Evolutionary conservation across 2,797 vertebrate genomes (phyloP).

Genomic region (Eulemur mongoz): DNA sequence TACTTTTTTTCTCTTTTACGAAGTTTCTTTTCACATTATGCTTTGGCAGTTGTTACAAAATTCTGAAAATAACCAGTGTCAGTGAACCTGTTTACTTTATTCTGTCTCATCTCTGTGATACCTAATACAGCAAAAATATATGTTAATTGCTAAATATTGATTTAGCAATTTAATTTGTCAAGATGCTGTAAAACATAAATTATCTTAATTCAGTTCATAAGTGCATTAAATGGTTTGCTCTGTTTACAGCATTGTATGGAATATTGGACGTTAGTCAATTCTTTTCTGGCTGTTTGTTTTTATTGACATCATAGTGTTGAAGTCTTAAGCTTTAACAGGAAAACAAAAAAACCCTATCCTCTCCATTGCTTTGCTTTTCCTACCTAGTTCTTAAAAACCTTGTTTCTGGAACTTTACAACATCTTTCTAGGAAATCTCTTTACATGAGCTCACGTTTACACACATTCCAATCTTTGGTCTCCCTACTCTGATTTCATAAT

Average conservation of each 20-base stretch:
- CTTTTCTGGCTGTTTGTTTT: background rate
- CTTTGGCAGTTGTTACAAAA: background rate
- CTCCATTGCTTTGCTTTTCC: background rate
- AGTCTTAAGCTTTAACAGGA: background rate
- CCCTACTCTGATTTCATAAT: background rate
- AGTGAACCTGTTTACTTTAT: background rate
- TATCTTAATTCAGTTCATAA: background rate
- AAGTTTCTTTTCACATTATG: conserved; percentile 12
- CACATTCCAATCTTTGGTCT: background rate
- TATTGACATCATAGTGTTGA: conserved; percentile 21
- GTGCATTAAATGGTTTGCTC: background rate
- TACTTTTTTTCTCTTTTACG: background rate
- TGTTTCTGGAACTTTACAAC: background rate
- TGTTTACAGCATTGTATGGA: background rate
- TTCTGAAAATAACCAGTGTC: conserved; percentile 23
- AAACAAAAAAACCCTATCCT: background rate
- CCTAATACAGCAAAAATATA: background rate
- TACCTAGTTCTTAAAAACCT: conserved; percentile 20
- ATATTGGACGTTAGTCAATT: background rate
- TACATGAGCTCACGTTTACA: background rate
- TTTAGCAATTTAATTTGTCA: background rate
- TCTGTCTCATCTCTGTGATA: background rate
- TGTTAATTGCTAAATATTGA: background rate
- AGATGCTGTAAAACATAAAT: background rate
- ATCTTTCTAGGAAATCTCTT: background rate